Evolutionary conservation across 2,888 invertebrate genomes (phyloP).

Genomic region (Phortica okadai): DNA sequence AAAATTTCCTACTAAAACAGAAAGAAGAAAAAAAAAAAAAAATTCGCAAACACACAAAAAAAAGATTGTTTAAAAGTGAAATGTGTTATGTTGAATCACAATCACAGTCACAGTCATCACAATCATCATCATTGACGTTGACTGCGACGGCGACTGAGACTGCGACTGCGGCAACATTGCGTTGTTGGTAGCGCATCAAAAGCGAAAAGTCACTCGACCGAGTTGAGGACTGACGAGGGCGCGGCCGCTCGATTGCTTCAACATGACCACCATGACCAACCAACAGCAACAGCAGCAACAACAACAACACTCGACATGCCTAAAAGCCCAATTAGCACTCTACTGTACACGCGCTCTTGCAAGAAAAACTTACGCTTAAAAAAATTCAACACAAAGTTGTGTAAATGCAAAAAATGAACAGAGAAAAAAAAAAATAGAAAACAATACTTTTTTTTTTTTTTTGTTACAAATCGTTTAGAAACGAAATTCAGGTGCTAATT

Average conservation of each 20-base stretch:
- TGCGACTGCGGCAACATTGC: not conserved
- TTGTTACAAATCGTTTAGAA: conserved; percentile 22
- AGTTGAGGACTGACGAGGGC: not conserved
- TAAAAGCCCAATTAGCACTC: conserved; percentile 29
- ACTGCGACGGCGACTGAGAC: too few species aligned
- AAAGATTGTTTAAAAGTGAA: not conserved
- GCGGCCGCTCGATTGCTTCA: not conserved
- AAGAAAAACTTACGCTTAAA: conserved; percentile 15
- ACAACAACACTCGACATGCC: conserved; percentile 18
- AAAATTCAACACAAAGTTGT: too few species aligned
- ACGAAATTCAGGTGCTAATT: conserved; percentile 29
- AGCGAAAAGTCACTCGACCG: conserved; percentile 4
- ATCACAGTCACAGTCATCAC: too few species aligned
- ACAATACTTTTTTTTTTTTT: not conserved
- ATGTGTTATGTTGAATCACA: not conserved
- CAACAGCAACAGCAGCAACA: not conserved
- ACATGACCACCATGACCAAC: not conserved
- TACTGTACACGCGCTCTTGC: not conserved
- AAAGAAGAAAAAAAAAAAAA: not conserved
- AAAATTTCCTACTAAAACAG: too few species aligned
- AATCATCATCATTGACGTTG: too few species aligned
- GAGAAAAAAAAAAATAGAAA: conserved; percentile 23
- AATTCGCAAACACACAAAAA: not conserved
- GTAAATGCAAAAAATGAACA: not conserved
- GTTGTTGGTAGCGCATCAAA: not conserved